Conservation (phyloP, 2,113 vertebrate genomes). For the Haemorhous mexicanus region DNA sequence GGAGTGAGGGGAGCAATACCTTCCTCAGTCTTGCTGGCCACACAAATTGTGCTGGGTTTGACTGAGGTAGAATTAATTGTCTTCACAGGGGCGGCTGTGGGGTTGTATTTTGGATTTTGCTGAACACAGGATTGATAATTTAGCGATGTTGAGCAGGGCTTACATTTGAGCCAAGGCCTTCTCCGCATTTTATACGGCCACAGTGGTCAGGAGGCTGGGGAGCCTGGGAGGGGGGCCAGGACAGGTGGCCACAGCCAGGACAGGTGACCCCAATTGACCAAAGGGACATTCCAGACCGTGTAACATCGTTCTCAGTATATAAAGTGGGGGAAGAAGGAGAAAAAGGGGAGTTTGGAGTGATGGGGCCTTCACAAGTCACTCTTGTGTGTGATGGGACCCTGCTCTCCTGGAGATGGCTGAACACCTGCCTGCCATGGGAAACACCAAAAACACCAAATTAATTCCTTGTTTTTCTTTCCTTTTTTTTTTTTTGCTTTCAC, state of each 20-base stretch:
- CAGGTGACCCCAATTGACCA: background rate
- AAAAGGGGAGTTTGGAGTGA: fast-evolving
- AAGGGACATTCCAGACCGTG: background rate
- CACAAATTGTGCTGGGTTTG: background rate
- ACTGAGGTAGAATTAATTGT: background rate
- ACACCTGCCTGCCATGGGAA: background rate
- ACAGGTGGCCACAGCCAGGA: background rate
- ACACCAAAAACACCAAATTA: background rate
- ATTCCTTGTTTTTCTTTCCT: background rate
- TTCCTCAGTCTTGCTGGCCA: background rate
- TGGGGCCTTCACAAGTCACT: fast-evolving
- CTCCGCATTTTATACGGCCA: fast-evolving
- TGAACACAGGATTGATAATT: background rate
- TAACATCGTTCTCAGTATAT: background rate
- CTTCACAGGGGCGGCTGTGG: fast-evolving
- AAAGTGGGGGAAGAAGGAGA: background rate
- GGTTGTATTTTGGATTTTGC: background rate
- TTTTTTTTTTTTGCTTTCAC: background rate
- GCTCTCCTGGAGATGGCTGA: background rate
- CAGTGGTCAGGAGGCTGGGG: background rate
- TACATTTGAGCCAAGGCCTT: background rate
- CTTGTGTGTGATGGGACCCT: background rate
- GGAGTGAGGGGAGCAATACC: fast-evolving
- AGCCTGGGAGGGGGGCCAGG: too few relatives aligned
- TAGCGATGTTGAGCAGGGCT: fast-evolving